Base-by-base conservation (phyloP, 2,888 invertebrate genomes). In the Cheilosia variabilis region DNA sequence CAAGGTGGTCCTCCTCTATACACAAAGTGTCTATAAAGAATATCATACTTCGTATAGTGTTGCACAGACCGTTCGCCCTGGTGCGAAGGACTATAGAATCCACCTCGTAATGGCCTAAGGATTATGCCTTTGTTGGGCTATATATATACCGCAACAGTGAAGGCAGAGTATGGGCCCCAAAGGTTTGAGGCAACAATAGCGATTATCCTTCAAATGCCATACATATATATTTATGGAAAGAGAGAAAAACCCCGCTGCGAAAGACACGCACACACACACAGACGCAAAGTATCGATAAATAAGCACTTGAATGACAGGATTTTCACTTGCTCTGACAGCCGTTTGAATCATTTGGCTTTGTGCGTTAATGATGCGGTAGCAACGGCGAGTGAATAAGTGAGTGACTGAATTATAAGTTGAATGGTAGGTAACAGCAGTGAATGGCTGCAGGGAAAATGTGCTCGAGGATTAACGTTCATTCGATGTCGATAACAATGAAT, bases 291-390 rank as follows among this genome's bases (percentile, higher is more conserved):
- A 57, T 68, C 72, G 65, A 66, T 63, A 80, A 68, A 68, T 68
- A 75, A 75, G 50, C 73, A 66, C 68, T 81, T 75, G 68, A 68
- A 75, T 75, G 81, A 69, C 81, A 68, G 75, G 75, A 81, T 72
- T 69, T 60, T 69, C 68, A 81, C 75, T 81, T 45, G 52, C 50
- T 24, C 43, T 81, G 81, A 81, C 75, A 80, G 72, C 55, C 65
- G 45, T 68, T 68, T 68, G 75, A 80, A 80, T 68, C 66, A 52
- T 72, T 79, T 66, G 58, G 47, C 58, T 65, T 75, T 79, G 50
- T 75, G 55, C 63, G 69, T 69, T 69, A 81, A 73, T 62, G 65
- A 75, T 62, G 62, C 68, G 62, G 50, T 37, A 47, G 27, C 27
- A n/a, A 27, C 53, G 41, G 53, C 41, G 45, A 68, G 47, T 55